Conservation (phyloP, 23 tunicate species). For the Phallusia fumigata region DNA sequence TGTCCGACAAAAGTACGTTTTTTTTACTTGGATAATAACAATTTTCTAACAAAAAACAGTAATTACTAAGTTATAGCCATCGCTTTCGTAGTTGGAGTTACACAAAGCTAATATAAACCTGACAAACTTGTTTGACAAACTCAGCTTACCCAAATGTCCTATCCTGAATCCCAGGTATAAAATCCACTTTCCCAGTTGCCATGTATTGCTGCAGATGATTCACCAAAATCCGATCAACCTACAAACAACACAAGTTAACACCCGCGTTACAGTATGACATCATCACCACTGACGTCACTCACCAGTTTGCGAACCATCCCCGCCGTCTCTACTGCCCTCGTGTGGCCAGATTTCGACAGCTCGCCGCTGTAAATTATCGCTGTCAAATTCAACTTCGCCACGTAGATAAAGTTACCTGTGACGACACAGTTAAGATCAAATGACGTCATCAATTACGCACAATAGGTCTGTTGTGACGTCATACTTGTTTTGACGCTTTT, state of each 20-base stretch:
- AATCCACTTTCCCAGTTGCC: slow-evolving; percentile 53
- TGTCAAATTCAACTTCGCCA: slow-evolving; percentile 53
- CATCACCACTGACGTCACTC: slow-evolving; percentile 9
- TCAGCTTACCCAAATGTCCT: slow-evolving; percentile 78
- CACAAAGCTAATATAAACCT: not conserved
- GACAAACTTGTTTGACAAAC: not conserved
- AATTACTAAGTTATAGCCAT: too few species aligned
- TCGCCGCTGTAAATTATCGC: slow-evolving; percentile 17
- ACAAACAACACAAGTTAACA: not conserved
- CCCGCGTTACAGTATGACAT: not conserved
- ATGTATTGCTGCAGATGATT: slow-evolving; percentile 51
- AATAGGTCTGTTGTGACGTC: not conserved
- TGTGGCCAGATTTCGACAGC: not conserved
- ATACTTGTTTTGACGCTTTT: slow-evolving; percentile 55
- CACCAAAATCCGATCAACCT: slow-evolving; percentile 38
- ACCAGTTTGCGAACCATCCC: slow-evolving; percentile 24
- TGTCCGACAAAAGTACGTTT: too few species aligned
- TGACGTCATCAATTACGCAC: not conserved
- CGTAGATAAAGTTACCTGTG: slow-evolving; percentile 54
- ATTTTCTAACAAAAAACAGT: too few species aligned
- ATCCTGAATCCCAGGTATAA: slow-evolving; percentile 58
- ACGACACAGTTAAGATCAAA: not conserved
- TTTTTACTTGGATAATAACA: too few species aligned
- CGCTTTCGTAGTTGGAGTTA: too few species aligned
- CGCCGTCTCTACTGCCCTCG: slow-evolving; percentile 10